Percentiles rank a stretch among this genome's conserved stretches.
Conservation (phyloP, 2,888 invertebrate species). For the Petrolisthes cinctipes region DNA sequence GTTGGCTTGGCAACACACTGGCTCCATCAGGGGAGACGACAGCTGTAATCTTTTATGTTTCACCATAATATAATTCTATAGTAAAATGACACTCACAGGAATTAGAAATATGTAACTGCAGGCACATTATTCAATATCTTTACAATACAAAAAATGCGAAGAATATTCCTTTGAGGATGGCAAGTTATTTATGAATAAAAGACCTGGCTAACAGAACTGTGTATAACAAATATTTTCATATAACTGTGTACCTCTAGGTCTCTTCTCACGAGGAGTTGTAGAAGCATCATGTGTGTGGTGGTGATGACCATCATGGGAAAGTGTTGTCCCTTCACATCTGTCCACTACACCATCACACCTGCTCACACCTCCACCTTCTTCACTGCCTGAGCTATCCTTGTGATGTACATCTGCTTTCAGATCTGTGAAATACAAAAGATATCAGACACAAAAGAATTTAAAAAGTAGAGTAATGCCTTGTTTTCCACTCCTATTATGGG, state of each 20-base stretch:
- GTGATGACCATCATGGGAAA: background rate
- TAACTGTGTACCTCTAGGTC: slow-evolving; percentile 26
- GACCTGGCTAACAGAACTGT: too few species aligned
- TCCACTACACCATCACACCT: slow-evolving; percentile 38
- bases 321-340: background rate
- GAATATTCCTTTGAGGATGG: background rate
- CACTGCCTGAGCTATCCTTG: slow-evolving; percentile 61
- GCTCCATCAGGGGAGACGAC: too few species aligned
- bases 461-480: too few species aligned
- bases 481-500: too few species aligned
- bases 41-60: too few species aligned
- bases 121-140: too few species aligned
- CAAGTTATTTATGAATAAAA: background rate
- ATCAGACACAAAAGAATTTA: too few species aligned
- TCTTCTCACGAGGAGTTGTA: slow-evolving; percentile 30
- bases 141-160: background rate
- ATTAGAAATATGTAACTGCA: too few species aligned
- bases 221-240: background rate
- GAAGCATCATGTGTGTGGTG: slow-evolving; percentile 1
- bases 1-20: too few species aligned
- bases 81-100: too few species aligned
- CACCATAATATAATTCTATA: too few species aligned
- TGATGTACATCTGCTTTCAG: slow-evolving; percentile 64
- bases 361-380: slow-evolving; percentile 50
- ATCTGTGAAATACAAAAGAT: slow-evolving; percentile 26